Percentiles rank a stretch among this genome's conserved stretches.
Conservation (phyloP, 2,888 invertebrate species). For the Thecophora atra region DNA sequence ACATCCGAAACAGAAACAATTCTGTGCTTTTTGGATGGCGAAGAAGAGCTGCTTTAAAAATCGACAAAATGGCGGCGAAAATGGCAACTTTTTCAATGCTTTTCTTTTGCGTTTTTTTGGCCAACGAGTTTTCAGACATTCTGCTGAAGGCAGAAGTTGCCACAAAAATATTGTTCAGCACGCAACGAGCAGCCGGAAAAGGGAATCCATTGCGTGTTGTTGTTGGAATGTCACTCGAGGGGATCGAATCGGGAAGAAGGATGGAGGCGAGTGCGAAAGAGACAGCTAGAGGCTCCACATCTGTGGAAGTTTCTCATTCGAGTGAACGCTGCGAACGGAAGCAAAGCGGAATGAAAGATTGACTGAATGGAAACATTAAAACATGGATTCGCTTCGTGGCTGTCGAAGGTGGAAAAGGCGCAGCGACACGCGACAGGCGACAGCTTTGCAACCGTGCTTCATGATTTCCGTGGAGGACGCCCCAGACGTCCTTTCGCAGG, state of each 20-base stretch:
- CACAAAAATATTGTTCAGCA: conserved; percentile 30
- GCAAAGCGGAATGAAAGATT: neutral
- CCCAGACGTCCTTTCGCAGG: neutral
- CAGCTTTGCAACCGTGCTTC: neutral
- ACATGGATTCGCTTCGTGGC: neutral
- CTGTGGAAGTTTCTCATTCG: neutral
- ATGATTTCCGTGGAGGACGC: conserved; percentile 24
- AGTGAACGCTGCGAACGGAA: neutral
- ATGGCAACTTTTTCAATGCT: neutral
- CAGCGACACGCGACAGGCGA: conserved; percentile 10
- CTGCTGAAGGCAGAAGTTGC: conserved; percentile 7
- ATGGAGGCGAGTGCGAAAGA: conserved; percentile 18
- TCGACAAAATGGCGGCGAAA: neutral
- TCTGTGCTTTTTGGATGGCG: neutral
- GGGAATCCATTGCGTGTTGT: conserved; percentile 25
- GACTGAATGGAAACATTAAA: neutral
- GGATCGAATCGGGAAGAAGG: neutral
- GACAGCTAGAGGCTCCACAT: neutral
- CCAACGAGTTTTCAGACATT: no score
- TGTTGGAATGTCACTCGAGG: neutral
- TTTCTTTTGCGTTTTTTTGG: neutral
- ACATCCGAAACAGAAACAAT: neutral
- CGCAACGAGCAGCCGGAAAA: conserved; percentile 23
- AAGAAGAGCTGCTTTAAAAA: neutral
- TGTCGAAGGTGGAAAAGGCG: neutral